Evolutionary conservation across 1,140 invertebrate species (phyloP).

Genomic region (Brachionus calyciflorus): DNA sequence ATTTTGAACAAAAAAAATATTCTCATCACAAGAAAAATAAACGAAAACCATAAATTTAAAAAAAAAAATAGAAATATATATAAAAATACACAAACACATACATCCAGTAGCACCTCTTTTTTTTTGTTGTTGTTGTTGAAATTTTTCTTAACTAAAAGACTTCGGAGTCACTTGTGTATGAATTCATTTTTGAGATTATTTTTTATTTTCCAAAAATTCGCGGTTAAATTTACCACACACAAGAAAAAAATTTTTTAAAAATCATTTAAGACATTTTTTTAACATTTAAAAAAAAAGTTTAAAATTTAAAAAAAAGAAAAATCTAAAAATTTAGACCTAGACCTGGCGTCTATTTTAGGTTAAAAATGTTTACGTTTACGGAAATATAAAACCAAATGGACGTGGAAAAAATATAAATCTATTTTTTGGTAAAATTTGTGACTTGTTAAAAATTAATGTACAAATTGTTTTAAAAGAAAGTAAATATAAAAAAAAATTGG

Average conservation of each 20-base stretch:
- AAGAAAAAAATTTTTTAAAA: too few relatives aligned
- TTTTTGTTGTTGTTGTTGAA: too few relatives aligned
- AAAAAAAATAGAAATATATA: neutral
- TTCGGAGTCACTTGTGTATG: too few relatives aligned
- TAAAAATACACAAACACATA: neutral
- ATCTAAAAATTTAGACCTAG: neutral
- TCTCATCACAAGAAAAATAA: constrained; percentile 31
- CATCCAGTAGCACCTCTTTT: constrained; percentile 8
- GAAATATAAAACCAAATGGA: neutral
- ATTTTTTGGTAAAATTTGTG: too few relatives aligned
- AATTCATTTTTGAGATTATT: too few relatives aligned
- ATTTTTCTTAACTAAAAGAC: too few relatives aligned
- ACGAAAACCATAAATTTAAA: constrained; percentile 18
- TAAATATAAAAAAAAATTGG: neutral
- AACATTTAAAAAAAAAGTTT: neutral
- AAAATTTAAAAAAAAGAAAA: neutral
- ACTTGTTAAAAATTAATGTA: too few relatives aligned
- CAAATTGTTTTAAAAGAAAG: neutral
- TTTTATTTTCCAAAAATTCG: too few relatives aligned
- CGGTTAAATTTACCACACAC: too few relatives aligned
- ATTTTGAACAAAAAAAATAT: constrained; percentile 16
- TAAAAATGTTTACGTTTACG: constrained; percentile 37
- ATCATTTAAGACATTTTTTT: too few relatives aligned
- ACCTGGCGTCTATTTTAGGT: neutral
- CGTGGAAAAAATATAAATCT: neutral